These are phyloP conservation scores for Zaprionus taronus DNA, from an alignment of 1,140 invertebrate genomes.

Conservation along the genomic window DNA sequence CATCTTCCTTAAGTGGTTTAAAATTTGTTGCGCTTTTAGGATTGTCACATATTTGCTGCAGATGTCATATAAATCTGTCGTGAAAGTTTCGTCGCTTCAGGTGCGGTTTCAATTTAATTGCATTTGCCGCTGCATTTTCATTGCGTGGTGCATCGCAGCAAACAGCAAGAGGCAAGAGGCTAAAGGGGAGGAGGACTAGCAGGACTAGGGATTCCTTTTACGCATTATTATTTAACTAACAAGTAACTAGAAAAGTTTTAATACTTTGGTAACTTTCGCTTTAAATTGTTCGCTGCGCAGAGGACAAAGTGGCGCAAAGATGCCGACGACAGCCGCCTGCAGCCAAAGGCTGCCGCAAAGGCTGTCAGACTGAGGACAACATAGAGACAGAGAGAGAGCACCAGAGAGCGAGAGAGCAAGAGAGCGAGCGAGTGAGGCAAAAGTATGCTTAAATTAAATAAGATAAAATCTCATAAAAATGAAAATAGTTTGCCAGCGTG, in stretches of 20 bases:
- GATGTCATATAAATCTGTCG: constrained; percentile 23
- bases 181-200: background rate
- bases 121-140: constrained; percentile 50
- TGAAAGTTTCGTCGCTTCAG: constrained; percentile 30
- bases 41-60: constrained; percentile 17
- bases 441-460: constrained; percentile 81
- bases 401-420: background rate
- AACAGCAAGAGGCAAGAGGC: constrained; percentile 4
- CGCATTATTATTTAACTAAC: constrained; percentile 80
- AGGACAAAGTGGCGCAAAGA: constrained; percentile 59
- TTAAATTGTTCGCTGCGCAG: constrained; percentile 68
- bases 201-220: constrained; percentile 65
- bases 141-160: constrained; percentile 13
- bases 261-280: constrained; percentile 75
- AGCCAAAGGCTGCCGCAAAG: constrained; percentile 47
- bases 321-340: constrained; percentile 47
- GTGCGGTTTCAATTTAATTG: constrained; percentile 72
- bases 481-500: constrained; percentile 68
- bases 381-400: constrained; percentile 1
- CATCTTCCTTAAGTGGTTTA: background rate
- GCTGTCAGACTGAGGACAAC: constrained; percentile 32
- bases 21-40: background rate
- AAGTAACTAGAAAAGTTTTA: constrained; percentile 80
- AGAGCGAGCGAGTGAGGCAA: constrained; percentile 25
- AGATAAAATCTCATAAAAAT: constrained; percentile 79